A percentile compares a stretch with the other conserved stretches of the same genome.
Conservation (phyloP, 2,113 vertebrate species). For the Oreotrochilus melanogaster region DNA sequence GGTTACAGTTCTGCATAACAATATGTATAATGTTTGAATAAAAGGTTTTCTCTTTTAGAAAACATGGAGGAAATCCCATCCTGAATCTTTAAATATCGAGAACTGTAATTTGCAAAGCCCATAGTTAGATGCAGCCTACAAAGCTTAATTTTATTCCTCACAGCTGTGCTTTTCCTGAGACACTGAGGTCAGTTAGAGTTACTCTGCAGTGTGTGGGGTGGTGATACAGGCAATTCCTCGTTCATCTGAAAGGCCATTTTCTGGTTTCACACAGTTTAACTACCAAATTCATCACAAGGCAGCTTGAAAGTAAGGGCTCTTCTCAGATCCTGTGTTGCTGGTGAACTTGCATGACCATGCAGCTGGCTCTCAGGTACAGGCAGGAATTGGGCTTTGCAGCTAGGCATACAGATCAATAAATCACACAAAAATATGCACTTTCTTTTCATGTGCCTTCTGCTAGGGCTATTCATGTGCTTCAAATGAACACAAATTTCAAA, state of each 20-base stretch:
- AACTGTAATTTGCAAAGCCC: neutral
- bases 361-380: accelerated
- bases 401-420: neutral
- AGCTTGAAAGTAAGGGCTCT: neutral
- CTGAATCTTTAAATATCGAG: neutral
- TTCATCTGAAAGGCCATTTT: neutral
- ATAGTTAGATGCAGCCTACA: neutral
- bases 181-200: neutral
- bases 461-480: neutral
- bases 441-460: neutral
- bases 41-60: neutral
- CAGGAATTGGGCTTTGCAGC: neutral
- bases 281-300: neutral
- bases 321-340: neutral
- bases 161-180: neutral
- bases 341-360: neutral
- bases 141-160: neutral
- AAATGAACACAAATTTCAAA: neutral
- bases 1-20: neutral
- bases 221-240: neutral
- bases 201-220: neutral
- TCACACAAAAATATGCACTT: neutral
- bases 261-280: neutral
- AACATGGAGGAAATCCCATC: neutral
- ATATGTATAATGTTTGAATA: neutral